Conservation (phyloP, 1,140 invertebrate species). For the Harlomillsia oculata region DNA sequence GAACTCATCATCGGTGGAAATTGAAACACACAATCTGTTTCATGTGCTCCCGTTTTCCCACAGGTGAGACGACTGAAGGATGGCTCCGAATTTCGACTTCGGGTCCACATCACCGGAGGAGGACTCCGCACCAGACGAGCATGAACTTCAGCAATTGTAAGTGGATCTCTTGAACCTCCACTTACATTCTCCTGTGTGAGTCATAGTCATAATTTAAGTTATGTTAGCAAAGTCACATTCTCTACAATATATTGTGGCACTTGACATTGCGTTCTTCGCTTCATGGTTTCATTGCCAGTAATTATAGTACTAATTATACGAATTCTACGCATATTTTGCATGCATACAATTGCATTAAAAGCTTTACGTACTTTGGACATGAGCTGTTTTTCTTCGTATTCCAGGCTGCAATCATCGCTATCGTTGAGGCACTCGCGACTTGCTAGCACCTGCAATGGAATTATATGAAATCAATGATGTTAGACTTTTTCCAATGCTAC, state of each 20-base stretch:
- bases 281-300: too few species aligned
- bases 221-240: not conserved
- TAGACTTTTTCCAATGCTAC: not conserved
- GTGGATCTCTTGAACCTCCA: conserved; percentile 16
- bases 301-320: too few species aligned
- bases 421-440: conserved; percentile 34
- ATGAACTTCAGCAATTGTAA: conserved; percentile 27
- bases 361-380: conserved; percentile 34
- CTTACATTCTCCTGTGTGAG: conserved; percentile 19
- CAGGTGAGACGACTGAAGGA: conserved; percentile 26
- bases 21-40: conserved; percentile 31
- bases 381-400: conserved; percentile 33
- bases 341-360: too few species aligned
- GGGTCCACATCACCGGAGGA: conserved; percentile 33
- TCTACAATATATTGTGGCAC: not conserved
- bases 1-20: conserved; percentile 25
- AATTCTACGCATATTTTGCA: too few species aligned
- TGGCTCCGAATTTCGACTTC: conserved; percentile 28
- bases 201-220: too few species aligned
- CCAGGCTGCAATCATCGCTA: conserved; percentile 27
- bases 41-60: not conserved
- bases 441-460: conserved; percentile 26
- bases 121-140: conserved; percentile 32
- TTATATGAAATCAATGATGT: not conserved
- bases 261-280: too few species aligned